phyloP scores from a whole-genome alignment of 2,888 invertebrate species.

The Brenthis hecate region DNA sequence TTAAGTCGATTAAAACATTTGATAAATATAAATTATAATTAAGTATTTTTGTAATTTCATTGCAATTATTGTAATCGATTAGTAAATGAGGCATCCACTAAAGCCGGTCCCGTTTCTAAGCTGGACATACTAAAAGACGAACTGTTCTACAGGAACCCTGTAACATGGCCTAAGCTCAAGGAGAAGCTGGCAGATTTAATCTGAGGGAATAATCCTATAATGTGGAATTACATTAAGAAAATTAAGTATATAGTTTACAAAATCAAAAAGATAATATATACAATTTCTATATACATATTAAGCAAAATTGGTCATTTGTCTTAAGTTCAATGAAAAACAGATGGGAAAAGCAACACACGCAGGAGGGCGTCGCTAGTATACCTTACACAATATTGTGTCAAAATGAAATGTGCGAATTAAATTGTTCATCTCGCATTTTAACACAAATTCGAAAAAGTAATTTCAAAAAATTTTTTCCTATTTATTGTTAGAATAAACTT shows the following conservation, averaged over 20 bases:
- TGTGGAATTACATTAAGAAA: background rate
- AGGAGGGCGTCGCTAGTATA: background rate
- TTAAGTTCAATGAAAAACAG: constrained; percentile 9
- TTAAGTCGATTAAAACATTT: no score
- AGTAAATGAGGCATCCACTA: constrained; percentile 5
- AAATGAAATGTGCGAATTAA: no score
- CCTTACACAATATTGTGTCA: no score
- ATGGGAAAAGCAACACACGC: background rate
- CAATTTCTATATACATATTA: constrained; percentile 10
- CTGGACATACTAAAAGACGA: constrained; percentile 32
- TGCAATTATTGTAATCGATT: background rate
- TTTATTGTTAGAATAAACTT: no score
- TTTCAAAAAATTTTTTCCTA: no score
- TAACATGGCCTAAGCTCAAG: constrained; percentile 35
- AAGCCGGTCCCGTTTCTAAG: constrained; percentile 22
- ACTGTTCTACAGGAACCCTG: constrained; percentile 34
- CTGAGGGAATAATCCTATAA: background rate
- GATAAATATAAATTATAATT: no score
- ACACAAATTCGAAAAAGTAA: no score
- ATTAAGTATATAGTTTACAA: background rate
- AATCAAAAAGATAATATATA: background rate
- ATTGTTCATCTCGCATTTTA: no score
- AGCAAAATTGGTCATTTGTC: constrained; percentile 33
- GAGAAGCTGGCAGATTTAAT: constrained; percentile 32
- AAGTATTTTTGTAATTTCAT: no score